Evolutionary conservation across 2,888 invertebrate species (phyloP).

Genomic region (Caenorhabditis parvicauda): DNA sequence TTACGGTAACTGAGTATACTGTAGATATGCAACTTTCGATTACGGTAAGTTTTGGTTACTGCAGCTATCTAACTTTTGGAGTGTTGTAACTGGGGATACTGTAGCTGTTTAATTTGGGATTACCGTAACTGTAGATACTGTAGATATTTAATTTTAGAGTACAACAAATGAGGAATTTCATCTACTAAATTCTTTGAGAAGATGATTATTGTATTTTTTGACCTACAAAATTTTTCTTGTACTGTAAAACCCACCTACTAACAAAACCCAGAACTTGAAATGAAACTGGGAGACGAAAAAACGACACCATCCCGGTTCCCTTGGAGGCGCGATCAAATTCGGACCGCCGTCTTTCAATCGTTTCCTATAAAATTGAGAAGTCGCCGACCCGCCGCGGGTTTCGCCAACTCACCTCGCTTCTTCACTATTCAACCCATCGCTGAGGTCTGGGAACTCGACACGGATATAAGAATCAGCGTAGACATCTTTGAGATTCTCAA

Average conservation of each 20-base stretch:
- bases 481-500: slow-evolving; percentile 49
- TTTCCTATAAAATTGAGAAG: slow-evolving; percentile 33
- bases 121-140: too few relatives aligned
- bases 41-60: too few relatives aligned
- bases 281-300: slow-evolving; percentile 56
- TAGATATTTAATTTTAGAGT: too few relatives aligned
- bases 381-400: not conserved
- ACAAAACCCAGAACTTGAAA: slow-evolving; percentile 59
- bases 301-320: slow-evolving; percentile 37
- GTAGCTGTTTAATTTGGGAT: too few relatives aligned
- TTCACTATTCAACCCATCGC: slow-evolving; percentile 52
- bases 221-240: too few relatives aligned
- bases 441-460: slow-evolving; percentile 44
- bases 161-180: too few relatives aligned
- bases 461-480: slow-evolving; percentile 58
- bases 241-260: slow-evolving; percentile 39
- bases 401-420: slow-evolving; percentile 48
- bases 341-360: slow-evolving; percentile 54
- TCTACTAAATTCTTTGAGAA: too few relatives aligned
- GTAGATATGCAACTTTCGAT: too few relatives aligned
- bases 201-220: too few relatives aligned
- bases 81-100: too few relatives aligned
- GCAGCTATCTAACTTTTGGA: not conserved
- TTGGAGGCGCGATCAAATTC: slow-evolving; percentile 48
- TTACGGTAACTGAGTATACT: too few relatives aligned